Conservation (phyloP, 2,797 vertebrate genomes). For the Bradypodion pumilum region DNA sequence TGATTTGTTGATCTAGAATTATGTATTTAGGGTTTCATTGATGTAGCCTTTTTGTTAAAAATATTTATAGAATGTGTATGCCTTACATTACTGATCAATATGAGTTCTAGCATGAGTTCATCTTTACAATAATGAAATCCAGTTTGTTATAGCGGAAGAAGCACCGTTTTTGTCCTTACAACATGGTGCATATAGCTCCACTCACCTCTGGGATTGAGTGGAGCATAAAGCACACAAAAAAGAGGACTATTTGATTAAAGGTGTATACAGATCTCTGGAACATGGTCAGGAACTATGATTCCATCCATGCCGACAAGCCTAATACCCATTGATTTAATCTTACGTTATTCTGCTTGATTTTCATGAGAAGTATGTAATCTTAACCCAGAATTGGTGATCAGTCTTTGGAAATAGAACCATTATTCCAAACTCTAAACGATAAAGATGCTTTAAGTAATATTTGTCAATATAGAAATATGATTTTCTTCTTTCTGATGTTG, state of each 20-base stretch:
- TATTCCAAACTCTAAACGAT: background rate
- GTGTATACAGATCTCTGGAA: background rate
- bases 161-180: background rate
- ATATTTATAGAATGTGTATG: background rate
- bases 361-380: background rate
- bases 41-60: background rate
- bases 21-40: background rate
- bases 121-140: background rate
- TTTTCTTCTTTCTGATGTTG: constrained; percentile 12
- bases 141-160: background rate
- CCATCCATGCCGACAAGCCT: background rate
- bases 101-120: background rate
- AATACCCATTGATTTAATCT: background rate
- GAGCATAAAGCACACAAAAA: background rate
- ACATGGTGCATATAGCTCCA: background rate
- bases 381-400: background rate
- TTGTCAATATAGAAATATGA: background rate
- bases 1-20: background rate
- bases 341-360: background rate
- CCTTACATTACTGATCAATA: background rate
- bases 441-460: background rate
- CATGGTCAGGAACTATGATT: background rate
- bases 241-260: background rate
- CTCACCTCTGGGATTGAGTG: background rate
- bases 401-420: background rate